A percentile compares a stretch with the other conserved stretches of the same genome.
phyloP scores from a whole-genome alignment of 1,140 invertebrate genomes.

The Lineus longissimus region DNA sequence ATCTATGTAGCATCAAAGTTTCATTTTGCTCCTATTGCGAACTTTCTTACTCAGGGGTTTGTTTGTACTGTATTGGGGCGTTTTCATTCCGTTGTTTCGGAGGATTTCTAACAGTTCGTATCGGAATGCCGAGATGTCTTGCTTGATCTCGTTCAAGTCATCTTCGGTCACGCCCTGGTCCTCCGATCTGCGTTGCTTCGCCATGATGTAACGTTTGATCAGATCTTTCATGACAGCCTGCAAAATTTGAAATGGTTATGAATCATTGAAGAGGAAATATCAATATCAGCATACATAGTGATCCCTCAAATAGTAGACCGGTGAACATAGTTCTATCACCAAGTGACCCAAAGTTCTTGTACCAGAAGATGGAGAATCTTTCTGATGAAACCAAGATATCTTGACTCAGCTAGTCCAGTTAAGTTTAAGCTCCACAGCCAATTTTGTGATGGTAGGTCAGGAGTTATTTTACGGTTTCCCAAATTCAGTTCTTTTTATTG shows the following conservation, averaged over 20 bases:
- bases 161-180: slow-evolving; percentile 99
- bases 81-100: slow-evolving; percentile 53
- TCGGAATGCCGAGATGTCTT: slow-evolving; percentile 71
- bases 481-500: no score
- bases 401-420: no score
- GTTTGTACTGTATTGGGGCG: slow-evolving; percentile 38
- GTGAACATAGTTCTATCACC: no score
- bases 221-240: slow-evolving; percentile 93
- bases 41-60: slow-evolving; percentile 48
- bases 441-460: no score
- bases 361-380: no score
- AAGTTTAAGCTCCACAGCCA: no score
- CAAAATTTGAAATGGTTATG: slow-evolving; percentile 17
- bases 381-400: no score
- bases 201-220: slow-evolving; percentile 87
- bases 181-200: slow-evolving; percentile 89
- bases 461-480: no score
- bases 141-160: slow-evolving; percentile 98
- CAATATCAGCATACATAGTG: no score
- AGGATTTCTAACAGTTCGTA: slow-evolving; percentile 91
- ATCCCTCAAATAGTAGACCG: no score
- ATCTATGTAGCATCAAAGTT: background rate
- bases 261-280: slow-evolving; percentile 10
- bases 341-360: no score
- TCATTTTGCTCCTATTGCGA: background rate